A percentile compares a stretch with the other conserved stretches of the same genome.
These are phyloP conservation scores for Lissonota sp. DNA, from an alignment of 2,888 invertebrate species.

Conservation along the genomic window DNA sequence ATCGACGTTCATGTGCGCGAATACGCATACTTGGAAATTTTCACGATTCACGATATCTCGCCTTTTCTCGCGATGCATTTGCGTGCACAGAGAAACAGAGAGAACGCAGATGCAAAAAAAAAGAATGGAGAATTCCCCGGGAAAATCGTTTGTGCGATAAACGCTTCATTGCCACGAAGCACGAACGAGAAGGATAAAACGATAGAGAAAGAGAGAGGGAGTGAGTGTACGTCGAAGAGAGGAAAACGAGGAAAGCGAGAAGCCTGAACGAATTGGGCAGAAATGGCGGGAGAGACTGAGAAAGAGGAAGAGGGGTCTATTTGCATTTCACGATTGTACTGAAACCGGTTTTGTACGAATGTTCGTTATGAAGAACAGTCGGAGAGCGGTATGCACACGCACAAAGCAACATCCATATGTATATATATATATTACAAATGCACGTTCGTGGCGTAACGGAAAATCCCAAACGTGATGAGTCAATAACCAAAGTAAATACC, in stretches of 20 bases:
- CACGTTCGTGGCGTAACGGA: constrained; percentile 31
- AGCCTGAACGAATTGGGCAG: constrained; percentile 1
- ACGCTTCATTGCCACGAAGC: constrained; percentile 54
- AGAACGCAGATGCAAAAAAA: constrained; percentile 6
- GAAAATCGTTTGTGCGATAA: constrained; percentile 58
- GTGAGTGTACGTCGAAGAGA: constrained; percentile 20
- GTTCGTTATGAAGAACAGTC: constrained; percentile 21
- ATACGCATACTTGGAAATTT: not conserved
- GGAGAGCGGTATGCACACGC: not conserved
- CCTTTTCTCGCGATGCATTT: constrained; percentile 10
- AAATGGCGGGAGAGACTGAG: constrained; percentile 20
- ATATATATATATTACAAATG: not conserved
- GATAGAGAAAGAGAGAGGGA: not conserved
- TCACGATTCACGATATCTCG: constrained; percentile 28
- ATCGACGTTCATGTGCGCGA: not conserved
- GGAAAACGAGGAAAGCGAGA: constrained; percentile 30
- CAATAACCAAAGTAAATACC: constrained; percentile 35
- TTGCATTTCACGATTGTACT: constrained; percentile 54
- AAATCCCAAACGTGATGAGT: constrained; percentile 55
- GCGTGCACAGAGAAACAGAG: constrained; percentile 6
- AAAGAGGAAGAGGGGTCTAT: constrained; percentile 39
- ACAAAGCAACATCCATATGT: constrained; percentile 13
- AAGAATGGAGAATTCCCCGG: constrained; percentile 26
- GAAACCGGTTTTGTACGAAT: constrained; percentile 39
- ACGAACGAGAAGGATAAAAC: constrained; percentile 31